Evolutionary conservation across 2,888 invertebrate genomes (phyloP).

Genomic region (Brassicogethes aeneus): DNA sequence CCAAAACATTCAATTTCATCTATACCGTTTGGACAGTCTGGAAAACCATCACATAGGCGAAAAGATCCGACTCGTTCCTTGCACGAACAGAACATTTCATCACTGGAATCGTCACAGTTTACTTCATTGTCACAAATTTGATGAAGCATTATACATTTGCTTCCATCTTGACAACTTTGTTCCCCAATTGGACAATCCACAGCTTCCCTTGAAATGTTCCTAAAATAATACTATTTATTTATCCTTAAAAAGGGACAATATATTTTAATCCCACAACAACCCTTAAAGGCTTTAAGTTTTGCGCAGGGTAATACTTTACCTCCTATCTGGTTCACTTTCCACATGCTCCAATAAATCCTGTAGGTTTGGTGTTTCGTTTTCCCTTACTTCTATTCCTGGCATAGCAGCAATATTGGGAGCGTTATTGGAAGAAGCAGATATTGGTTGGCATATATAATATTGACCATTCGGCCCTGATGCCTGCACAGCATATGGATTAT

Average conservation of each 20-base stretch:
- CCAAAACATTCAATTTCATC: slow-evolving; percentile 75
- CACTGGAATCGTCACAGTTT: slow-evolving; percentile 69
- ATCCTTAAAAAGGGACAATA: background rate
- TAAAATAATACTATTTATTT: background rate
- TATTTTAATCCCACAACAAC: background rate
- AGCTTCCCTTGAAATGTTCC: slow-evolving; percentile 26
- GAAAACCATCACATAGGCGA: slow-evolving; percentile 70
- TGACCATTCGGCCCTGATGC: slow-evolving; percentile 24
- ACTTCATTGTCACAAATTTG: slow-evolving; percentile 66
- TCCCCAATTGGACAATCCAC: slow-evolving; percentile 30
- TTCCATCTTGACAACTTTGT: slow-evolving; percentile 32
- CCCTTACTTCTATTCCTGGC: slow-evolving; percentile 32
- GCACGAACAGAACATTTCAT: slow-evolving; percentile 67
- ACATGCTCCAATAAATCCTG: slow-evolving; percentile 19
- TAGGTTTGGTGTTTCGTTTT: slow-evolving; percentile 15
- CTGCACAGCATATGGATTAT: slow-evolving; percentile 17
- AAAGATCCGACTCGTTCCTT: slow-evolving; percentile 55
- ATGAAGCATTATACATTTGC: slow-evolving; percentile 46
- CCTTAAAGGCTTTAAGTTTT: background rate
- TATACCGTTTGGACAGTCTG: slow-evolving; percentile 73
- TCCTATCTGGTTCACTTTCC: background rate
- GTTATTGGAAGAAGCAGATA: slow-evolving; percentile 23
- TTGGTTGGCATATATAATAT: slow-evolving; percentile 35
- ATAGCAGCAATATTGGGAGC: slow-evolving; percentile 21
- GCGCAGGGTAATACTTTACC: slow-evolving; percentile 6